phyloP scores from a whole-genome alignment of 2,797 vertebrate genomes.

The Florisuga fusca region DNA sequence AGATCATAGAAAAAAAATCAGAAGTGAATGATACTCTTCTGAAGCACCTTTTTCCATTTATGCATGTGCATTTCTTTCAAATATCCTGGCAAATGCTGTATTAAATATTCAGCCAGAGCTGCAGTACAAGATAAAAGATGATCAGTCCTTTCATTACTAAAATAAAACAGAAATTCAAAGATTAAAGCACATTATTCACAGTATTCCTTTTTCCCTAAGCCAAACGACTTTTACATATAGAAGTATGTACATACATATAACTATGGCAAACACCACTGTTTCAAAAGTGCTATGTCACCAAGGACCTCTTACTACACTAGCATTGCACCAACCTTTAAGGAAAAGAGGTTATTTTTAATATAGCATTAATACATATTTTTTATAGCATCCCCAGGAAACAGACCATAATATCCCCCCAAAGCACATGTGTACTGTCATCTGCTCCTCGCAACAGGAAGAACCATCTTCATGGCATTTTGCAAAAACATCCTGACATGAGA shows the following conservation, averaged over 20 bases:
- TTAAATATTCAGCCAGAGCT: constrained; percentile 29
- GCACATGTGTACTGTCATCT: neutral
- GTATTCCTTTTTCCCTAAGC: neutral
- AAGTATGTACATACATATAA: neutral
- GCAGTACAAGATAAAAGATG: neutral
- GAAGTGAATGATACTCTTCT: neutral
- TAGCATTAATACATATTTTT: neutral
- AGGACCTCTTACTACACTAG: neutral
- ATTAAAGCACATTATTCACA: constrained; percentile 5
- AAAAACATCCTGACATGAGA: neutral
- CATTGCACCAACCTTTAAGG: neutral
- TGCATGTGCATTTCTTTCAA: neutral
- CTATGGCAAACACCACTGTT: neutral
- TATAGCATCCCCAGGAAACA: neutral
- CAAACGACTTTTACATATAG: neutral
- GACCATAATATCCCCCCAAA: neutral
- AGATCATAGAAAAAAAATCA: neutral
- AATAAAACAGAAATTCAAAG: constrained; percentile 17
- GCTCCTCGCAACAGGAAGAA: neutral
- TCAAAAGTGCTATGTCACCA: neutral
- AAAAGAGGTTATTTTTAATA: neutral
- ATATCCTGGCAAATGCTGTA: constrained; percentile 20
- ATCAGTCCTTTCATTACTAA: constrained; percentile 11
- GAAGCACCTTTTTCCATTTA: constrained; percentile 17
- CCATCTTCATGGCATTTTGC: neutral